Evolutionary conservation across 2,797 vertebrate species (phyloP), one percentile per base, ranked within the genome.

Genomic region (Otolemur crassicaudatus): DNA sequence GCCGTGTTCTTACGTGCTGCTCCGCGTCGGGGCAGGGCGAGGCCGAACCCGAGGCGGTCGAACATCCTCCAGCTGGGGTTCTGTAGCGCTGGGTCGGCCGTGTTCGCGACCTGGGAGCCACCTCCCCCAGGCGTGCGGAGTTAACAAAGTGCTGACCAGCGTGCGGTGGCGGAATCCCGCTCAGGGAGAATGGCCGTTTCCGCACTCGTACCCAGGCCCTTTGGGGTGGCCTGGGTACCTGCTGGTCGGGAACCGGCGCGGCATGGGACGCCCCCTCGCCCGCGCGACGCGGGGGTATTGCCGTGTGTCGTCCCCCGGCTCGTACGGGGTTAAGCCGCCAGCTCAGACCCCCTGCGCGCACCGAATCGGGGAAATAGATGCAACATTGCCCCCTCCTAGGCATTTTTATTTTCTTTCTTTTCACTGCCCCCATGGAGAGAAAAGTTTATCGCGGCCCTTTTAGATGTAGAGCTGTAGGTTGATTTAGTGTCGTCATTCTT

Each of bases 401-500:
- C 27, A 40, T 27, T 23, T 61, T 53, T 37, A 5, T 14, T 7
- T 14, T 27, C 12, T 0, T 4, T 9, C 25, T 22, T 8, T 13
- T 16, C 58, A 11, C 58, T 22, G 69, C 23, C 17, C 31, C 49
- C 49, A 43, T 72, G 65, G 94, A 67, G 46, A 25, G 31, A 67
- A 93, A 97, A 97, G 96, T 97, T 97, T 69, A 76, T 90, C 46
- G 81, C n/a, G 14, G 14, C 85, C 65, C 46, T 73, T 23, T 61
- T 65, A 17, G 80, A 53, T 46, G 63, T 61, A 85, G 75, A 65
- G 94, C 53, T 70, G 61, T 60, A 40, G 80, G 60, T 70, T 80
- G 95, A 22, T 94, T 90, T 63, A 34, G 87, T 96, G 96, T 86
- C 81, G 96, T 97, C 97, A 94, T 95, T 80, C 82, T 90, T 94